Evolutionary conservation across 2,113 vertebrate genomes (phyloP), one percentile per base, ranked within the genome.

Genomic region (Aspiorhynchus laticeps): DNA sequence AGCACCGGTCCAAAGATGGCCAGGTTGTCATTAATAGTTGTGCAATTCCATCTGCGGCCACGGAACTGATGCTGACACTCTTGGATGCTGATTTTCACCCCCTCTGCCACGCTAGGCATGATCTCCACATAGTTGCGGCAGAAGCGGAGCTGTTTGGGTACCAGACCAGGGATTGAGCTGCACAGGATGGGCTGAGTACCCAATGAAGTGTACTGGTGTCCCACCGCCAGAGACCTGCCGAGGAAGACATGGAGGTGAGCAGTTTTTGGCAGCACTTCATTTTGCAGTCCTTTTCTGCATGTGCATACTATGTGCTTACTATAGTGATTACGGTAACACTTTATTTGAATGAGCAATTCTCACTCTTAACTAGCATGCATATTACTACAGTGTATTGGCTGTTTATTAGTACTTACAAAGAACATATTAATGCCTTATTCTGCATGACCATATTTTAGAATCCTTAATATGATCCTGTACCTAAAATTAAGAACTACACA

Each of bases 1-100:
- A 99, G 91, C 85, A 99, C 98, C 0, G 98, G 98, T 24, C 98
- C 98, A 0, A 99, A 99, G 91, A 99, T 99, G 89, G 98, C 97
- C 89, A 98, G 92, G 88, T 96, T 99, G 93, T 97, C 95, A 0
- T 95, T 97, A 91, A 99, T 91, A 0, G 98, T 99, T 0, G 98
- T 99, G 93, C 98, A 99, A 91, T 99, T 99, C 98, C 98, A 99
- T 81, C 98, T 96, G 8, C 98, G 95, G 2, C 98, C 98, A 0
- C 98, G 96, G 91, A 99, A 99, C 76, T 99, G 98, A 90, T 99
- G 97, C 77, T 99, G 98, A 87, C 97, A 99, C 87, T 99, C 98
- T 87, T 97, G 97, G 88, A 99, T 97, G 80, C 97, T 97, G 1
- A 98, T 96, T 93, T 97, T 98, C 24, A 99, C 96, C 0, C 98